These are phyloP conservation scores for Platysteira castanea DNA, from an alignment of 2,113 vertebrate genomes.

Conservation along the genomic window DNA sequence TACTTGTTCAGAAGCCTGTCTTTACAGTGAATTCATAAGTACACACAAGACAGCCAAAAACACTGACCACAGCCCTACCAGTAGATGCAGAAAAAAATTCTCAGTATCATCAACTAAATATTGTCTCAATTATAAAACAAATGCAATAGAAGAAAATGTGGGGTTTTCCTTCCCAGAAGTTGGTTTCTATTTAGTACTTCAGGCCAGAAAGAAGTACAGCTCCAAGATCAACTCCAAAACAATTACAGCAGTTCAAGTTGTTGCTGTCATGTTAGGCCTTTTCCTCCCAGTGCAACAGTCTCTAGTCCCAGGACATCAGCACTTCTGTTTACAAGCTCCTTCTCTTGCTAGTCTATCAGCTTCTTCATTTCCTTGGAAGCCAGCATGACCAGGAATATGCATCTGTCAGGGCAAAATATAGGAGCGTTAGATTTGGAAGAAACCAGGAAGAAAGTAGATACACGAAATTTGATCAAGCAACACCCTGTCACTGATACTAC, in stretches of 20 bases:
- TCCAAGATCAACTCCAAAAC: not conserved
- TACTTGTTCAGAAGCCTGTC: not conserved
- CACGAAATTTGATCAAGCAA: not conserved
- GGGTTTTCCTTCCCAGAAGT: not conserved
- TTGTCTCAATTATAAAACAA: not conserved
- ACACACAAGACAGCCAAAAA: not conserved
- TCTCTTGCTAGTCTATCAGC: constrained; percentile 89
- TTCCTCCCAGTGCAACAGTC: not conserved
- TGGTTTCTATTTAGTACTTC: not conserved
- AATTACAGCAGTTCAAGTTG: not conserved
- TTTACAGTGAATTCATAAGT: not conserved
- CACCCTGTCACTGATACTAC: not conserved
- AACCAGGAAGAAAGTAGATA: not conserved
- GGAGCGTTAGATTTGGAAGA: not conserved
- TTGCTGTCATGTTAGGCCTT: not conserved
- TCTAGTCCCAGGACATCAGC: not conserved
- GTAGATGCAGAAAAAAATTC: not conserved
- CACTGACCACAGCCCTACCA: not conserved
- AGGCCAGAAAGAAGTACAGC: not conserved
- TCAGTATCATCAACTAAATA: not conserved
- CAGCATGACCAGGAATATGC: constrained; percentile 91
- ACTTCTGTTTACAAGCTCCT: constrained; percentile 75
- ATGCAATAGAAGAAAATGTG: not conserved
- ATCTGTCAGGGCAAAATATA: constrained; percentile 68
- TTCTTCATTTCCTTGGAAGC: constrained; percentile 89